Conservation (phyloP, 2,888 invertebrate genomes). For the Drosophila kuntzei region DNA sequence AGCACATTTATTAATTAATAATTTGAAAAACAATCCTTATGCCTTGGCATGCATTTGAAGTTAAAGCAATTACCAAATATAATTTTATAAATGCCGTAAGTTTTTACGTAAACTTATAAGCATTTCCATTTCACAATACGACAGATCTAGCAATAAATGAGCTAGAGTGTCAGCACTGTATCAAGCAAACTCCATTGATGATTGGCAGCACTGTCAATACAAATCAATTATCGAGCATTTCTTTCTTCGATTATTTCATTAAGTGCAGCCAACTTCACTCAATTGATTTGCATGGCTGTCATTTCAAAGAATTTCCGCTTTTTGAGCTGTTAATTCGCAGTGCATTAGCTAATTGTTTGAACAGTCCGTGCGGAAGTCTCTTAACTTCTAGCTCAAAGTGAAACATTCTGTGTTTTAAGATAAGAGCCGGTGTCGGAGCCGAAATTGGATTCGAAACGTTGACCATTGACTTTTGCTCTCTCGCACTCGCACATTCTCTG, state of each 20-base stretch:
- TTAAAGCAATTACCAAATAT: too few relatives aligned
- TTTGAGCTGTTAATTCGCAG: slow-evolving; percentile 38
- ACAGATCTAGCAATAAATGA: background rate
- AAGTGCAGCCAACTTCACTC: slow-evolving; percentile 20
- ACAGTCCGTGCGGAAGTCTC: slow-evolving; percentile 58
- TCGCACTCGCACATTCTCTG: background rate
- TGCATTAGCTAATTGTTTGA: slow-evolving; percentile 67
- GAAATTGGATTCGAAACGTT: slow-evolving; percentile 21
- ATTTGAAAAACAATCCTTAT: too few relatives aligned
- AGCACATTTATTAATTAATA: too few relatives aligned
- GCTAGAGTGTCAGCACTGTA: slow-evolving; percentile 12
- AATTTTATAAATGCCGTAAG: too few relatives aligned
- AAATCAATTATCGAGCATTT: slow-evolving; percentile 28
- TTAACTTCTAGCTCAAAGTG: slow-evolving; percentile 53
- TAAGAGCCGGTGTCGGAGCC: slow-evolving; percentile 23
- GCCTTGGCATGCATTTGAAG: too few relatives aligned
- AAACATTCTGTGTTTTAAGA: slow-evolving; percentile 63
- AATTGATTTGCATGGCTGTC: slow-evolving; percentile 45
- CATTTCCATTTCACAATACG: too few relatives aligned
- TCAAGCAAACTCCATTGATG: background rate
- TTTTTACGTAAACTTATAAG: too few relatives aligned
- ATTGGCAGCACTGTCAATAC: slow-evolving; percentile 23
- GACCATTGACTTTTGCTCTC: slow-evolving; percentile 35
- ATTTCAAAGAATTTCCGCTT: slow-evolving; percentile 26
- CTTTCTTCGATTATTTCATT: slow-evolving; percentile 14